phyloP scores from a whole-genome alignment of 2,888 invertebrate species.

The Myathropa florea region DNA sequence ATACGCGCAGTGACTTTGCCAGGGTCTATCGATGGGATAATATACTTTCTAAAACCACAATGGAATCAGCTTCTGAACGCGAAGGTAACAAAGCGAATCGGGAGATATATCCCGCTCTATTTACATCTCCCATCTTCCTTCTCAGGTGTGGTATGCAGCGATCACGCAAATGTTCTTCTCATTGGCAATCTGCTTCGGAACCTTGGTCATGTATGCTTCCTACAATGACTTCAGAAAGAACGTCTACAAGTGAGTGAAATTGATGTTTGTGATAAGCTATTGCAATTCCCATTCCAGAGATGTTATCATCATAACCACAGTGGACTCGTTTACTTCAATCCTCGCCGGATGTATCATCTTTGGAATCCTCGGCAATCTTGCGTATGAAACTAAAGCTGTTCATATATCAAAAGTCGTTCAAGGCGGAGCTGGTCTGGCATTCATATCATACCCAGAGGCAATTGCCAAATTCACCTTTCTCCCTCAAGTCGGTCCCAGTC shows the following conservation, averaged over 20 bases:
- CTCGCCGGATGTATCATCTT: conserved; percentile 92
- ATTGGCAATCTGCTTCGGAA: conserved; percentile 84
- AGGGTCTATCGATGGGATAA: conserved; percentile 84
- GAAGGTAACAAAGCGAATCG: conserved; percentile 66
- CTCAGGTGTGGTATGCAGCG: conserved; percentile 84
- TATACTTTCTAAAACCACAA: conserved; percentile 85
- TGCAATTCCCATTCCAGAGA: conserved; percentile 82
- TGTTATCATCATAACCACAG: conserved; percentile 89
- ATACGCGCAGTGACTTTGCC: conserved; percentile 83
- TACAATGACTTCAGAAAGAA: conserved; percentile 84
- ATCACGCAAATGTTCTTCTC: conserved; percentile 86
- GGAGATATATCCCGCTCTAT: no score
- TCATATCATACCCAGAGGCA: conserved; percentile 86
- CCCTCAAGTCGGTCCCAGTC: conserved; percentile 82
- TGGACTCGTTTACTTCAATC: conserved; percentile 91
- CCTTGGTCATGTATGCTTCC: conserved; percentile 84
- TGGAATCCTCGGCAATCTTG: conserved; percentile 90
- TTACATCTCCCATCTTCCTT: no score
- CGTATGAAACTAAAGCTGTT: conserved; percentile 83
- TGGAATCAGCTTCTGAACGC: conserved; percentile 82
- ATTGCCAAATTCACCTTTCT: conserved; percentile 82
- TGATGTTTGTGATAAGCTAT: neutral
- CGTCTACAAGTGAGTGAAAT: conserved; percentile 81
- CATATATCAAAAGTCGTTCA: conserved; percentile 86
- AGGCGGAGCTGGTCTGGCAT: conserved; percentile 89